These are phyloP conservation scores for Proterorhinus semilunaris DNA, from an alignment of 2,113 vertebrate genomes.

Conservation along the genomic window DNA sequence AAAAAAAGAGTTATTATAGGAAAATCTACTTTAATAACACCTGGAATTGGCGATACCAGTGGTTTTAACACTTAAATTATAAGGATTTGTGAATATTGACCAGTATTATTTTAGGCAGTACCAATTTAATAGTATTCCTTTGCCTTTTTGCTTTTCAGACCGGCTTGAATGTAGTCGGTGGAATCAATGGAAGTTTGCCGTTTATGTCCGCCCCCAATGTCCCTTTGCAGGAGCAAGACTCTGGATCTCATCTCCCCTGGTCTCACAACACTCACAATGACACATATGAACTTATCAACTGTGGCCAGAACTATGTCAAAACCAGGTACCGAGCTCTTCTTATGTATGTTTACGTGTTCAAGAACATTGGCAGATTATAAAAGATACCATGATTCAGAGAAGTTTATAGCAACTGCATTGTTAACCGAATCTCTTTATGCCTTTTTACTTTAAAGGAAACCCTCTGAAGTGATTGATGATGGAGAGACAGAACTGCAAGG, in stretches of 20 bases:
- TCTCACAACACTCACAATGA: constrained; percentile 53
- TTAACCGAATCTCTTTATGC: not conserved
- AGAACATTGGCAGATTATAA: not conserved
- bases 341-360: not conserved
- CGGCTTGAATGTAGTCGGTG: constrained; percentile 31
- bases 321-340: constrained; percentile 54
- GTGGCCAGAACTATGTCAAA: constrained; percentile 39
- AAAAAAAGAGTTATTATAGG: no score
- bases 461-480: constrained; percentile 79
- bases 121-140: not conserved
- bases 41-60: no score
- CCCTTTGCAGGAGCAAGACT: constrained; percentile 41
- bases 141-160: constrained; percentile 43
- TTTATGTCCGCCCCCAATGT: constrained; percentile 27
- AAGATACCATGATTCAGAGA: not conserved
- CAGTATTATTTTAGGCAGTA: no score
- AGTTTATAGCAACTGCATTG: no score
- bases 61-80: no score
- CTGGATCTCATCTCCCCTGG: constrained; percentile 53
- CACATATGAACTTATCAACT: constrained; percentile 46
- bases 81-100: no score
- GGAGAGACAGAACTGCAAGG: constrained; percentile 89
- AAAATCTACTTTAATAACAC: no score
- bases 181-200: constrained; percentile 19
- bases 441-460: constrained; percentile 70